A percentile compares a stretch with the other conserved stretches of the same genome.
phyloP scores from a whole-genome alignment of 2,888 invertebrate genomes.

The Drosophila setosimentum region DNA sequence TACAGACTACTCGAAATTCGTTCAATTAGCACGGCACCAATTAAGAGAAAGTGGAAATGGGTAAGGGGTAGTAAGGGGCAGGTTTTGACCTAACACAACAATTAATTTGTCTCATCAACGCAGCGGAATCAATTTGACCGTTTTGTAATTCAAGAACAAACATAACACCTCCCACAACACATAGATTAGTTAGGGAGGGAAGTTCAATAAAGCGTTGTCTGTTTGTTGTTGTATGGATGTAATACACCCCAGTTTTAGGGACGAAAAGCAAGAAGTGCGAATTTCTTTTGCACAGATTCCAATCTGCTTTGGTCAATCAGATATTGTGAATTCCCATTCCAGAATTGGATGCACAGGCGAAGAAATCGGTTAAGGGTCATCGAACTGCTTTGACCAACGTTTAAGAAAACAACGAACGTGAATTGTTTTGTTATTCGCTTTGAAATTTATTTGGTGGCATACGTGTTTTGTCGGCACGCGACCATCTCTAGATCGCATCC shows the following conservation, averaged over 20 bases:
- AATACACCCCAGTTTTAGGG: neutral
- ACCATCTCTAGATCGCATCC: conserved; percentile 16
- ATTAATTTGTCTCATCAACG: neutral
- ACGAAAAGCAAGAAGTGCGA: neutral
- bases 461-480: conserved; percentile 3
- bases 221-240: neutral
- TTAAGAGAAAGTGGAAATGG: neutral
- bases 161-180: neutral
- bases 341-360: neutral
- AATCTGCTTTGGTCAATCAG: neutral
- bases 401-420: neutral
- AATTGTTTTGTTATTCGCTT: neutral
- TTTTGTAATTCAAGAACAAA: neutral
- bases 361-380: neutral
- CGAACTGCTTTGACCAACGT: neutral
- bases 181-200: neutral
- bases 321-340: neutral
- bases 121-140: neutral
- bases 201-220: neutral
- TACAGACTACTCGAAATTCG: neutral
- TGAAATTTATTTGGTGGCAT: neutral
- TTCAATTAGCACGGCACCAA: neutral
- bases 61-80: neutral
- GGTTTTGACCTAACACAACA: neutral
- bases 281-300: neutral